phyloP scores from a whole-genome alignment of 2,113 vertebrate genomes.

The Bothrops jararaca region DNA sequence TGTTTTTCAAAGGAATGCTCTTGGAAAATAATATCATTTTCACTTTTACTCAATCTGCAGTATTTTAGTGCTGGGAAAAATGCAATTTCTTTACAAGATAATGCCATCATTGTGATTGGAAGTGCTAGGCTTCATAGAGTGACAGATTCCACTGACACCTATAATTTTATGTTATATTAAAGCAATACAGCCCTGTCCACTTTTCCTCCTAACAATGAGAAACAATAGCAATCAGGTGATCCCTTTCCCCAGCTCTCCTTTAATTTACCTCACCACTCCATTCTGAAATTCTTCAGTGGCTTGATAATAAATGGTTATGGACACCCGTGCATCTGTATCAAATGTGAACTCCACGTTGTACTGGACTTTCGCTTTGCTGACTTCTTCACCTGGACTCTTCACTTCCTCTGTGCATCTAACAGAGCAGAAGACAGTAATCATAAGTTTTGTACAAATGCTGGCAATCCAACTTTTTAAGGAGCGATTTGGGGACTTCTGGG shows the following conservation, averaged over 20 bases:
- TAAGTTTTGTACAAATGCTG: not conserved
- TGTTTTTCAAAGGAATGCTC: not conserved
- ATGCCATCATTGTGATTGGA: not conserved
- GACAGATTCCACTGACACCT: not conserved
- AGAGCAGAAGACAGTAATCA: not conserved
- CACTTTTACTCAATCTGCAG: not conserved
- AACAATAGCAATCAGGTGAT: not conserved
- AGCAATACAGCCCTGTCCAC: not conserved
- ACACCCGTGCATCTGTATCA: conserved; percentile 88
- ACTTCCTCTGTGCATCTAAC: conserved; percentile 88
- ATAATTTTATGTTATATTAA: not conserved
- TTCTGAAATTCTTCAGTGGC: conserved; percentile 94
- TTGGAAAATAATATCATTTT: not conserved
- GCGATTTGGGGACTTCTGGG: not conserved
- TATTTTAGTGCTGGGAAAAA: not conserved
- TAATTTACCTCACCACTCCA: conserved; percentile 89
- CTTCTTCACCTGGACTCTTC: conserved; percentile 82
- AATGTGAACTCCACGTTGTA: conserved; percentile 98
- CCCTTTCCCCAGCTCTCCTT: conserved; percentile 10
- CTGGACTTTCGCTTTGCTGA: conserved; percentile 75
- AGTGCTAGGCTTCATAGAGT: not conserved
- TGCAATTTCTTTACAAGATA: not conserved
- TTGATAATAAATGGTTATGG: conserved; percentile 98
- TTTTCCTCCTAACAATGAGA: not conserved
- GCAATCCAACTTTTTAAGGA: not conserved